A percentile compares a stretch with the other conserved stretches of the same genome.
These are phyloP conservation scores for Phacellophora camtschatica DNA, from an alignment of 30 jellyfish, hydroid and myxozoan genomes.

Conservation along the genomic window DNA sequence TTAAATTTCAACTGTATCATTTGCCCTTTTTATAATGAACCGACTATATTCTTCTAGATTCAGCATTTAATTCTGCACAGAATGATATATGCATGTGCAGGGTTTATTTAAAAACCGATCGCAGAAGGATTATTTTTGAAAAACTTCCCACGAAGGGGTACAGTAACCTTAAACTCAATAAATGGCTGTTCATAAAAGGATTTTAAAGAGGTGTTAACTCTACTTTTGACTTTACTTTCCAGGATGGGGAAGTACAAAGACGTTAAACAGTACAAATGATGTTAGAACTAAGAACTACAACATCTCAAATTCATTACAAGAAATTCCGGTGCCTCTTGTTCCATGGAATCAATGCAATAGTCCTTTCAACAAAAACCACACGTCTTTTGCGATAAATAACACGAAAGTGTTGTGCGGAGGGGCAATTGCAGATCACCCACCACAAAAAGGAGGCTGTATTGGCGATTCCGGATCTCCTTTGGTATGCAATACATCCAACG, in stretches of 20 bases:
- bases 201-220: too few relatives aligned
- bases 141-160: too few relatives aligned
- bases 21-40: too few relatives aligned
- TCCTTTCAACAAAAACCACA: neutral
- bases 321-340: slow-evolving; percentile 2
- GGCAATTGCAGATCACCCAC: neutral
- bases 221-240: too few relatives aligned
- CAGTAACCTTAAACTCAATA: too few relatives aligned
- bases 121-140: too few relatives aligned
- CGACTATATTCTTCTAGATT: too few relatives aligned
- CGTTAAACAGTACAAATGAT: neutral
- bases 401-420: slow-evolving; percentile 39
- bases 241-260: slow-evolving; percentile 44
- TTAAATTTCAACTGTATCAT: too few relatives aligned
- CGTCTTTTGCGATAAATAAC: neutral
- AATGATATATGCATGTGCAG: too few relatives aligned
- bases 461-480: slow-evolving; percentile 58
- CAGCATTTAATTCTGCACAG: too few relatives aligned
- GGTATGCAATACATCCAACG: neutral
- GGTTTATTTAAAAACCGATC: too few relatives aligned
- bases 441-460: slow-evolving; percentile 34
- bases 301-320: slow-evolving; percentile 1
- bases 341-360: slow-evolving; percentile 7
- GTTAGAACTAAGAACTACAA: neutral
- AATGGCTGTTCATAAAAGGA: too few relatives aligned